Evolutionary conservation across 2,888 invertebrate genomes (phyloP).

Genomic region (Rotaria magnacalcarata): DNA sequence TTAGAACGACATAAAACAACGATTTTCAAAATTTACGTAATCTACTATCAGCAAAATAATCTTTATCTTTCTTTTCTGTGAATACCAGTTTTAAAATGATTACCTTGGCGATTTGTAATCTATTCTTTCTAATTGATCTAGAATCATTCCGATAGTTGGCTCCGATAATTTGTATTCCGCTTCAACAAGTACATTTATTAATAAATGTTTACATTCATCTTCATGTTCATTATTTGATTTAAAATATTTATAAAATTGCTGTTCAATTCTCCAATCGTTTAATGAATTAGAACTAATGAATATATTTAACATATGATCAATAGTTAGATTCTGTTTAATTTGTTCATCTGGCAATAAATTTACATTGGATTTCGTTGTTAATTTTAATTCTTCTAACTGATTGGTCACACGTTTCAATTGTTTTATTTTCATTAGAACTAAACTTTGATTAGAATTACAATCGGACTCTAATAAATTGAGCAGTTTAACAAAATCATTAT

Average conservation of each 20-base stretch:
- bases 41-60: no score
- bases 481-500: background rate
- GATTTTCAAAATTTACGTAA: no score
- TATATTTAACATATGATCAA: background rate
- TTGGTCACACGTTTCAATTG: background rate
- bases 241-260: background rate
- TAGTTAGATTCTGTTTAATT: background rate
- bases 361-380: no score
- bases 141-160: constrained; percentile 16
- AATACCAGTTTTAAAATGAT: no score
- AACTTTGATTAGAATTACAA: background rate
- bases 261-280: background rate
- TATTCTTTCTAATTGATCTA: constrained; percentile 24
- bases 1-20: no score
- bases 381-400: background rate
- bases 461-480: background rate
- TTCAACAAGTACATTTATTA: constrained; percentile 1
- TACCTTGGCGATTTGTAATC: background rate
- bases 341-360: background rate
- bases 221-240: constrained; percentile 8
- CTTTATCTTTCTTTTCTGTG: no score
- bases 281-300: background rate
- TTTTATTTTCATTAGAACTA: background rate
- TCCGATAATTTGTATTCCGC: constrained; percentile 3
- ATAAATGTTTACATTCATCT: constrained; percentile 26